Base-by-base conservation (phyloP, 2,888 invertebrate genomes). In the Callyntrura guangdongensis region DNA sequence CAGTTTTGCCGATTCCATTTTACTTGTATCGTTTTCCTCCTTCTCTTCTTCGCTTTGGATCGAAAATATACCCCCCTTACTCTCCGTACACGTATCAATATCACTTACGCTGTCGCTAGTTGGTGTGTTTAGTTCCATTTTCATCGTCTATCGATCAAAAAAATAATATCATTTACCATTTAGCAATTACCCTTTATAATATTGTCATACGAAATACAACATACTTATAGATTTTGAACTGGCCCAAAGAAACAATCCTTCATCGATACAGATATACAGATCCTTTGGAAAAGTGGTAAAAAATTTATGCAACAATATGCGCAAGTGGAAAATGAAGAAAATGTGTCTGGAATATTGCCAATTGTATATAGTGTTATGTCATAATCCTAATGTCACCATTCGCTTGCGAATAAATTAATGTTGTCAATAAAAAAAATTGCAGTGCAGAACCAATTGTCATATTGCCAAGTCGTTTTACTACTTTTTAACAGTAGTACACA, bases 1-100 rank as follows among this genome's bases (percentile, higher is more conserved):
- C 8, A 77, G 8, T n/a, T 25, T 82, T 11, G 77, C 69, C 9
- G 83, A 67, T 25, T 89, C 89, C 11, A 49, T 4, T 36, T 36
- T 8, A 59, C 11, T 74, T 5, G 47, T 11, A n/a, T 83, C 83
- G 56, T 49, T 20, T 47, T 74, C 74, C 59, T 64, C 83, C 36
- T 49, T 20, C 25, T 74, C 74, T 49, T 64, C 20, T 83, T 64
- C 82, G 27, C 82, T 45, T 22, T 82, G 67, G 45, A n/a, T 22
- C 9, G 27, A 47, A 17, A 4, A 27, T 2, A n/a, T 5, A 45
- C 17, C 12, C 1, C 12, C 9, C 49, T 4, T 25, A 11, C 36
- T 53, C 49, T 8, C 22, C 14, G 22, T 6, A 14, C 17, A 0
- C 2, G 22, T 61, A 1, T 25, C 59, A 14, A 14, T 6, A 11